Conservation (phyloP, 2,113 vertebrate species). For the Dasyurus viverrinus region DNA sequence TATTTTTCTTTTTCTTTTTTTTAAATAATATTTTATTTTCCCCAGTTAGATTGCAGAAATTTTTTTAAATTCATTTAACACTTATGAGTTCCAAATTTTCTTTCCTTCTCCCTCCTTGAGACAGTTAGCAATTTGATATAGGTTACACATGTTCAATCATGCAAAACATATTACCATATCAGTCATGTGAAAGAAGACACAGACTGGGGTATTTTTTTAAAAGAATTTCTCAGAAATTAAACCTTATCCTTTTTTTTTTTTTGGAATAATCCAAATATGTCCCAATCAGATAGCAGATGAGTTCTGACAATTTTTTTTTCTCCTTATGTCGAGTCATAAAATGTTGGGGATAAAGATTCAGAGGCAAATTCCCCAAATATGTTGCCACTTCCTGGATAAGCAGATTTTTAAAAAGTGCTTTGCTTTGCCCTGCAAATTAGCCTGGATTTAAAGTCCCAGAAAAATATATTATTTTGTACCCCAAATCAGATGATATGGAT, state of each 20-base stretch:
- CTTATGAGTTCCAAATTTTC: background rate
- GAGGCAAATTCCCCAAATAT: constrained; percentile 47
- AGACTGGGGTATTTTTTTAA: background rate
- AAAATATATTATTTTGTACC: background rate
- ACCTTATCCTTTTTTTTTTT: constrained; percentile 33
- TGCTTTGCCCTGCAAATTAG: background rate
- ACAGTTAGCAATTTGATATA: background rate
- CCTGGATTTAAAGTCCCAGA: background rate
- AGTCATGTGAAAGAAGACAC: background rate
- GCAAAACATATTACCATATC: background rate
- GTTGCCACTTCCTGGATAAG: background rate
- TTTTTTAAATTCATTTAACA: background rate
- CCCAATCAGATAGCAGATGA: constrained; percentile 67
- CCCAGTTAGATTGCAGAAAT: background rate
- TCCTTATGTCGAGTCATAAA: constrained; percentile 66
- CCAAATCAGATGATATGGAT: background rate
- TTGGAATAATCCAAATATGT: constrained; percentile 43
- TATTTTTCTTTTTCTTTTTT: background rate
- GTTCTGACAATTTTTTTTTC: constrained; percentile 24
- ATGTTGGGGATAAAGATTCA: background rate
- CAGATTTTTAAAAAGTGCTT: background rate
- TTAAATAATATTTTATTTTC: background rate
- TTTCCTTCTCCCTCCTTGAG: background rate
- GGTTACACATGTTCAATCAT: background rate
- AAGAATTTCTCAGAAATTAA: constrained; percentile 63